A percentile compares a stretch with the other conserved stretches of the same genome.
Evolutionary conservation across 2,888 invertebrate genomes (phyloP).

Genomic region (Mystacides longicornis): DNA sequence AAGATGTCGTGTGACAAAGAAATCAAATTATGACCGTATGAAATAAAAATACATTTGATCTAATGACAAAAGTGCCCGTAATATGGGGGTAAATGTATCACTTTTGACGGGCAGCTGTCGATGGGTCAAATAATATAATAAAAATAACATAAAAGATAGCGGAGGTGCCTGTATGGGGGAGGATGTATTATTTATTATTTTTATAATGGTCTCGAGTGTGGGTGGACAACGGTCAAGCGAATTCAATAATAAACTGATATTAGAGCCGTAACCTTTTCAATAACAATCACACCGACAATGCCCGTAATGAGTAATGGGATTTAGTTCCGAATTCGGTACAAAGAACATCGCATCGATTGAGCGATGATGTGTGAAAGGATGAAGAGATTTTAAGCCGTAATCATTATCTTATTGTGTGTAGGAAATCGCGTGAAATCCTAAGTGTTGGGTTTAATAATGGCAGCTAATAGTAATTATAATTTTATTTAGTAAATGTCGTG

Average conservation of each 20-base stretch:
- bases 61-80: neutral
- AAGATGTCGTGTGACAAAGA: neutral
- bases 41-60: neutral
- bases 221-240: conserved; percentile 7
- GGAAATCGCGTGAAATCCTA: neutral
- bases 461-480: neutral
- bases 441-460: neutral
- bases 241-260: neutral
- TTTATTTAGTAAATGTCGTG: neutral
- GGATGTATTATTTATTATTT: neutral
- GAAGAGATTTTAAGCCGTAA: neutral
- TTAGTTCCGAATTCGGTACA: neutral
- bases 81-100: conserved; percentile 17
- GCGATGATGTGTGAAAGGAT: neutral
- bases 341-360: neutral
- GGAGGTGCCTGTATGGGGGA: neutral
- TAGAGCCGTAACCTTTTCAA: neutral
- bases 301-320: too few relatives aligned
- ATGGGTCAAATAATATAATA: conserved; percentile 8
- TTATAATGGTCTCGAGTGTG: conserved; percentile 8
- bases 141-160: neutral
- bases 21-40: conserved; percentile 2
- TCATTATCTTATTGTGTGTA: neutral
- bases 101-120: conserved; percentile 17
- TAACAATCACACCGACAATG: neutral